Evolutionary conservation across 2,113 vertebrate species (phyloP), one percentile per base, ranked within the genome.

Genomic region (Engraulis encrasicolus): DNA sequence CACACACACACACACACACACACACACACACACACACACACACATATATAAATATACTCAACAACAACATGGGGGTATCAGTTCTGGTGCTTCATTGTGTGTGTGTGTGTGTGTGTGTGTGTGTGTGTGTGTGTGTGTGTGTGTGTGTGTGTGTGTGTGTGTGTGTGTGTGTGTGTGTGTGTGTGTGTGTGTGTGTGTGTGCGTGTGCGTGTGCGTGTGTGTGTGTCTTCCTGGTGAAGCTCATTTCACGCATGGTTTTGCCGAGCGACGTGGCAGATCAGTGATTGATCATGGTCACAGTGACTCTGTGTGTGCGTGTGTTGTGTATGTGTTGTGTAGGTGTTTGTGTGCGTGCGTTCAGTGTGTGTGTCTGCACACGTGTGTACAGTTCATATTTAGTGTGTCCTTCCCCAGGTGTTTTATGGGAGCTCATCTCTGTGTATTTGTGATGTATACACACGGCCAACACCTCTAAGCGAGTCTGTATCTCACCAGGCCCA

Each of bases 181-280:
- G 83, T 85, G 71, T 36, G 27, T 2, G 27, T 34, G n/a, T 45
- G 6, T 79, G 20, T 78, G 74, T 83, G 87, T 89, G 83, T 85
- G 71, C 34, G 27, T 2, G 27, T 34, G n/a, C n/a, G n/a, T 45
- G 6, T 79, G 20, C 71, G 74, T 83, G 87, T 89, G 83, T 85
- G 71, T 36, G 27, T 2, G 27, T 34, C 66, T 34, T 15, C 15
- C 12, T 78, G 80, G 86, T 61, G 85, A 89, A 90, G 82, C 85
- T 92, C 83, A 89, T 91, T 92, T 90, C 91, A 91, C 86, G 89
- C 88, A 79, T 71, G 54, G 19, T 66, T 80, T 90, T 81, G 66
- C 49, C 20, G 78, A 80, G 82, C 81, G 48, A 79, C 50, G 0
- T 54, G 38, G 81, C 12, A 66, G 37, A 37, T 77, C 86, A 78